Percentiles rank a stretch among this genome's conserved stretches.
These are phyloP conservation scores for Pseudococcus jackbeardsleyi DNA, from an alignment of 2,888 invertebrate genomes.

Conservation along the genomic window DNA sequence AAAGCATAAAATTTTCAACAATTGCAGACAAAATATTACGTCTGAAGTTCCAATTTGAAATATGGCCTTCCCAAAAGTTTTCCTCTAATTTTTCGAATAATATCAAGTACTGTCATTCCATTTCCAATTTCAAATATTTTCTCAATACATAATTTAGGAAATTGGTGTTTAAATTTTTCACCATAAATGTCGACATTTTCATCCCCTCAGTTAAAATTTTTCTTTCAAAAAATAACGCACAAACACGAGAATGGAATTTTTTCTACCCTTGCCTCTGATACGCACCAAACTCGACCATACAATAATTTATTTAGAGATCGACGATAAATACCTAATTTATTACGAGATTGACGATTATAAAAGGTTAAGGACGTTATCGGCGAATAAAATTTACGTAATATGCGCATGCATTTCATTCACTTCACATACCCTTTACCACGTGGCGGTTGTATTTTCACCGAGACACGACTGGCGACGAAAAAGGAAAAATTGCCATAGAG, in stretches of 20 bases:
- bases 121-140: too few species aligned
- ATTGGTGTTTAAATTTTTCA: too few species aligned
- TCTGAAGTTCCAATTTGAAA: too few species aligned
- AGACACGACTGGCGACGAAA: not conserved
- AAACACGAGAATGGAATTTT: not conserved
- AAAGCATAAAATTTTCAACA: too few species aligned
- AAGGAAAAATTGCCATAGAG: not conserved
- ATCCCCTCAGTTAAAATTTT: too few species aligned
- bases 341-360: constrained; percentile 34
- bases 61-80: too few species aligned
- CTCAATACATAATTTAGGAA: too few species aligned
- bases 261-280: not conserved
- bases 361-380: constrained; percentile 37
- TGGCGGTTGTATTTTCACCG: not conserved
- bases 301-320: constrained; percentile 24
- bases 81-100: too few species aligned
- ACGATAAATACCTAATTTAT: constrained; percentile 34
- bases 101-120: too few species aligned
- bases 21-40: too few species aligned
- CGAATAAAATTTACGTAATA: constrained; percentile 13
- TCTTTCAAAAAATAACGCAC: too few species aligned
- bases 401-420: not conserved
- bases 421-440: not conserved
- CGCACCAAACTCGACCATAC: not conserved
- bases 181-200: too few species aligned